phyloP scores from a whole-genome alignment of 23 tunicate species.

The Trididemnum clinides region DNA sequence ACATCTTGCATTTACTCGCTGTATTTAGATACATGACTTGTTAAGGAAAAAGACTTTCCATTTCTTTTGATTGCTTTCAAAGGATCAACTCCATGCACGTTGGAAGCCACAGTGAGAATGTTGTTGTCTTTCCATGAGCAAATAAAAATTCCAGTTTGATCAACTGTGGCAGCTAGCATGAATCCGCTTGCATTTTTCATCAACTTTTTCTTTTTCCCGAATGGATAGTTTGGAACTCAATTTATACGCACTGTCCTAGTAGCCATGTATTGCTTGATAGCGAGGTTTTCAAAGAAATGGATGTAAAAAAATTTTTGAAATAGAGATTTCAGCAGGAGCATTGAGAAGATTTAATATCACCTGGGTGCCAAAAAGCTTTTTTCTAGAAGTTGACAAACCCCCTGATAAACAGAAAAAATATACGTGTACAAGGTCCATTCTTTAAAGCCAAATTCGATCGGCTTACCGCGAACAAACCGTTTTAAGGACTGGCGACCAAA shows the following conservation, averaged over 20 bases:
- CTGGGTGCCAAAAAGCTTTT: not conserved
- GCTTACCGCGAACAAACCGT: not conserved
- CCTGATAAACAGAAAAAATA: not conserved
- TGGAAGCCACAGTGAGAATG: not conserved
- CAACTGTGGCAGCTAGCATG: not conserved
- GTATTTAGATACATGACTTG: not conserved
- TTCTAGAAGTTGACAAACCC: not conserved
- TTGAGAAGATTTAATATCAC: not conserved
- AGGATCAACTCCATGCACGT: not conserved
- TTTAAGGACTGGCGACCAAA: slow-evolving; percentile 1
- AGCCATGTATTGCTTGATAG: not conserved
- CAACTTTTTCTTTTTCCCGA: not conserved
- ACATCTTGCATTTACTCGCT: not conserved
- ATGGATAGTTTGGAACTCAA: not conserved
- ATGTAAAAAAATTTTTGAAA: not conserved
- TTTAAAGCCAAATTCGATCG: not conserved
- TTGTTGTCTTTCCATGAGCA: slow-evolving; percentile 2
- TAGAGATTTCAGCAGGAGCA: not conserved
- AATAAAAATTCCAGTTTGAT: not conserved
- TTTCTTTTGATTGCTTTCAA: not conserved
- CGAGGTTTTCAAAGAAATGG: not conserved
- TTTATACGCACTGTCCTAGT: not conserved
- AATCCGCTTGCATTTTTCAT: not conserved
- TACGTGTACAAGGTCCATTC: not conserved
- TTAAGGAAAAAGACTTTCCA: not conserved